Evolutionary conservation across 2,888 invertebrate species (phyloP).

Genomic region (Chloromyia formosa): DNA sequence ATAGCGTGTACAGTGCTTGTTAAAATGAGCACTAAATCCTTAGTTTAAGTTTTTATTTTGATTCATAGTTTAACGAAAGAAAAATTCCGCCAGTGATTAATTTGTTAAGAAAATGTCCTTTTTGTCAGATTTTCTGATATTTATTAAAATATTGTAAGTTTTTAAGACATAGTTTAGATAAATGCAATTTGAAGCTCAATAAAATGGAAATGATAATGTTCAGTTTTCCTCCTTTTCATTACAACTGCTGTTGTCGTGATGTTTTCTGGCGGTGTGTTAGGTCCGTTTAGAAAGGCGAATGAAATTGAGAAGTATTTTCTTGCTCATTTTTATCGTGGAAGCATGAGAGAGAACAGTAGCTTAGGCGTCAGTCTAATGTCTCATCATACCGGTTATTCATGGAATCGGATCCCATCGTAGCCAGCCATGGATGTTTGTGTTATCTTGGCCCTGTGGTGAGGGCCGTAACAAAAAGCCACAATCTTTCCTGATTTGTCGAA

Average conservation of each 20-base stretch:
- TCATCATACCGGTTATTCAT: too few species aligned
- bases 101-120: neutral
- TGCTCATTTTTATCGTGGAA: too few species aligned
- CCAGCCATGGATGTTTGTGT: too few species aligned
- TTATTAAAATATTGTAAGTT: slow-evolving; percentile 12
- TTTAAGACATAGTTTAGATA: slow-evolving; percentile 24
- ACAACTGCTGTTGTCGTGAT: neutral
- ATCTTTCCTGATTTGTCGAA: too few species aligned
- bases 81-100: neutral
- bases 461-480: too few species aligned
- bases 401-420: too few species aligned
- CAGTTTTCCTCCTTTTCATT: neutral
- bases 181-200: slow-evolving; percentile 27
- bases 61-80: neutral
- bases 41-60: neutral
- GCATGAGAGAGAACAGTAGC: too few species aligned
- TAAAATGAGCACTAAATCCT: slow-evolving; percentile 7
- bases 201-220: slow-evolving; percentile 4
- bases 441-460: too few species aligned
- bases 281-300: too few species aligned
- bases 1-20: slow-evolving; percentile 9
- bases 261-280: neutral
- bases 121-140: neutral
- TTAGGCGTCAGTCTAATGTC: too few species aligned
- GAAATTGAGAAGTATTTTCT: too few species aligned